Evolutionary conservation across 2,797 vertebrate species (phyloP), one percentile per base, ranked within the genome.

Genomic region (Fratercula arctica): DNA sequence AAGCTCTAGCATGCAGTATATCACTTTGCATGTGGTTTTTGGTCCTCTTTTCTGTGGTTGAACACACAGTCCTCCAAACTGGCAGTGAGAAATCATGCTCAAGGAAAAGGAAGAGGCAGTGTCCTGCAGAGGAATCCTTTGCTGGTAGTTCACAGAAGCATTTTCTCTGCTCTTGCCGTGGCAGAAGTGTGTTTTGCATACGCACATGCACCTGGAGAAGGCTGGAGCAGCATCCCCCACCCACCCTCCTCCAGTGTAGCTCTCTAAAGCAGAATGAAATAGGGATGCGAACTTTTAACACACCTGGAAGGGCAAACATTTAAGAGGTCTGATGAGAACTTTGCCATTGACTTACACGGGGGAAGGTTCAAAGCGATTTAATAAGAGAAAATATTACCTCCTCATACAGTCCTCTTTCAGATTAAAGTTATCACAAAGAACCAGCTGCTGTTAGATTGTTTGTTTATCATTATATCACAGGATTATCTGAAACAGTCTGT

Each of bases 381-480:
- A 10, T 60, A 33, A 59, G 20, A 78, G 41, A 86, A 94, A 92
- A 89, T 86, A 17, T n/a, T 90, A 28, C 45, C 54, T 83, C 33
- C 25, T 66, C 4, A 29, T 56, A 51, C 41, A 28, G 0, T 89
- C 43, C 43, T 87, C 61, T 37, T 69, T 91, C 88, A 88, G 63
- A 78, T 69, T 91, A 68, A 73, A 94, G 74, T 93, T 97, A 74
- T 97, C 94, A 75, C 50, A 37, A 84, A 89, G 79, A 95, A 80
- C n/a, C 79, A 95, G 76, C 50, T 97, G 63, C 67, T 63, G 51
- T 13, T 93, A 83, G 82, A 37, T 87, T 88, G 59, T 81, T 87
- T 77, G 0, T 45, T 87, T 90, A 75, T 85, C 81, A 4, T 50
- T 70, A 0, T 48, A 93, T 94, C 81, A 50, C 20, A 45, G 56